phyloP scores from a whole-genome alignment of 2,888 invertebrate species.

The Temnothorax rugatulus region DNA sequence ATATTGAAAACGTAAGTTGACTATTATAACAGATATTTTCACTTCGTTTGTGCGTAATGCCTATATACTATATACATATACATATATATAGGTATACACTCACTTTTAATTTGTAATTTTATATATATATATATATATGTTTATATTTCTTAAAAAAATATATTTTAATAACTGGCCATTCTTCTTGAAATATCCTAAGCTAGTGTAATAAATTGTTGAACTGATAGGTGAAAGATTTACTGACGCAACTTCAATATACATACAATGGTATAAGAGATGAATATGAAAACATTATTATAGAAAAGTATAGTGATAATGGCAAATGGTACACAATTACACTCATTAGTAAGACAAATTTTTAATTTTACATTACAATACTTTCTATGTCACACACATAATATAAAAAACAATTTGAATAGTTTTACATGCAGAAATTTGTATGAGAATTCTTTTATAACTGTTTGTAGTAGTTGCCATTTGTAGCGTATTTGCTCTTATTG shows the following conservation, averaged over 20 bases:
- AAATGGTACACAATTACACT: background rate
- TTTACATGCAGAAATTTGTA: background rate
- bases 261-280: background rate
- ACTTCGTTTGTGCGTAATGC: too few species aligned
- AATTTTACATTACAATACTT: background rate
- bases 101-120: too few species aligned
- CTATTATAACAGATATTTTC: too few species aligned
- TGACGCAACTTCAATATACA: background rate
- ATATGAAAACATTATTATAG: background rate
- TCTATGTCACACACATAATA: background rate
- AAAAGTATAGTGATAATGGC: background rate
- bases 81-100: too few species aligned
- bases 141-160: background rate
- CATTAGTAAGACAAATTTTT: background rate
- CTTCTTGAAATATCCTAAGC: background rate
- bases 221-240: background rate
- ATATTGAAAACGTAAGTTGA: conserved; percentile 5
- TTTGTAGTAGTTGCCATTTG: background rate
- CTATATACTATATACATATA: too few species aligned
- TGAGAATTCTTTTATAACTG: background rate
- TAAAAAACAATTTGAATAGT: background rate
- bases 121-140: too few species aligned
- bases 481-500: background rate
- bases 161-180: background rate
- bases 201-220: background rate